A percentile compares a stretch with the other conserved stretches of the same genome.
Conservation (phyloP, 2,797 vertebrate species). For the Trematomus bernacchii region DNA sequence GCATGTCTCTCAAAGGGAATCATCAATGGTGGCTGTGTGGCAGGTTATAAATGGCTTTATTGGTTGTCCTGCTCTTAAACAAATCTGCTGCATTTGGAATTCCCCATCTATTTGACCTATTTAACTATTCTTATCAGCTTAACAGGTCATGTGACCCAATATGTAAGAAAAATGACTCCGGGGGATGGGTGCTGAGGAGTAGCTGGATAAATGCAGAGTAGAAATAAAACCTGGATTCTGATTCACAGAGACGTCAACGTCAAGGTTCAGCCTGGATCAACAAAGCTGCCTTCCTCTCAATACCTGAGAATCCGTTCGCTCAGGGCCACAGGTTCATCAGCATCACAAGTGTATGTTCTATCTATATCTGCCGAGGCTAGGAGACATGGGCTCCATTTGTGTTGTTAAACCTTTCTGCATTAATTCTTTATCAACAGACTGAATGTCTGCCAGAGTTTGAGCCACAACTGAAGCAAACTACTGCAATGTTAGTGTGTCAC, state of each 20-base stretch:
- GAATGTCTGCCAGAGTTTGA: not conserved
- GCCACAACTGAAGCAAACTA: not conserved
- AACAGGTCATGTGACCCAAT: not conserved
- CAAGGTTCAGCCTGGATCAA: not conserved
- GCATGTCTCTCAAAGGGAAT: not conserved
- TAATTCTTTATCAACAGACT: not conserved
- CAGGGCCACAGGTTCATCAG: constrained; percentile 42
- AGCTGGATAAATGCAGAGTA: constrained; percentile 3
- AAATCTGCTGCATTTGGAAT: not conserved
- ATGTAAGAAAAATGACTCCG: not conserved
- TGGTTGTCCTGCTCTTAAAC: not conserved
- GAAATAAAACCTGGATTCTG: constrained; percentile 9
- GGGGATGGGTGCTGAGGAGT: not conserved
- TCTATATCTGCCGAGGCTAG: too few species aligned
- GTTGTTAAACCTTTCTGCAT: not conserved
- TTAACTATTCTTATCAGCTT: not conserved
- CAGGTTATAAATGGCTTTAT: not conserved
- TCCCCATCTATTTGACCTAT: not conserved
- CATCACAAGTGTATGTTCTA: too few species aligned
- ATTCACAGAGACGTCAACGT: constrained; percentile 24
- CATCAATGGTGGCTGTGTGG: not conserved
- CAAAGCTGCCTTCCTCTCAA: not conserved
- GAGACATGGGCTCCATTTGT: too few species aligned
- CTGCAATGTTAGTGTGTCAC: not conserved
- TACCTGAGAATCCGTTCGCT: constrained; percentile 21